Conservation (phyloP, 2,888 invertebrate species). For the Conchocele bisecta region DNA sequence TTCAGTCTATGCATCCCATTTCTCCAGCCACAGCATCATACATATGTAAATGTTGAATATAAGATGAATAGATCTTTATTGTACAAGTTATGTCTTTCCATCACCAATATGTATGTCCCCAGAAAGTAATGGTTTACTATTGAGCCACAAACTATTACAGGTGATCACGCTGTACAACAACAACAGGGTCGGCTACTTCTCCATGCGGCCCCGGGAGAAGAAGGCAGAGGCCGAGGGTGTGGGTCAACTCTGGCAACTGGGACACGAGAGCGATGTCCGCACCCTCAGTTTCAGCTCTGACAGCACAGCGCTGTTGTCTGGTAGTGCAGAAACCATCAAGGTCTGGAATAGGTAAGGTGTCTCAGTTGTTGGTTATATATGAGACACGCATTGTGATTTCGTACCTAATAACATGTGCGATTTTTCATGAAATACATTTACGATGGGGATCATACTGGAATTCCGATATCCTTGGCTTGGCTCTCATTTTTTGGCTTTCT, state of each 20-base stretch:
- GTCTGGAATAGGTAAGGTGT: conserved; percentile 93
- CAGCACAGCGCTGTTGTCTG: conserved; percentile 93
- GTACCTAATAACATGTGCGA: too few relatives aligned
- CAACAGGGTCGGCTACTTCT: conserved; percentile 89
- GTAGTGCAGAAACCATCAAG: conserved; percentile 93
- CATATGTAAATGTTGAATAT: neutral
- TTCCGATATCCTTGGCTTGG: too few relatives aligned
- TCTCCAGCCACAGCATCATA: too few relatives aligned
- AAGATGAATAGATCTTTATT: neutral
- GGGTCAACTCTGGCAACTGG: conserved; percentile 86
- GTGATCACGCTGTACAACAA: conserved; percentile 86
- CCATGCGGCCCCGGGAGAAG: conserved; percentile 81
- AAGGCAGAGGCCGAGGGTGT: conserved; percentile 53
- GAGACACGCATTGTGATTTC: too few relatives aligned
- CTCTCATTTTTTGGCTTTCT: too few relatives aligned
- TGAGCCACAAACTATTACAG: too few relatives aligned
- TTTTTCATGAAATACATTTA: too few relatives aligned
- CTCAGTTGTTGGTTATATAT: too few relatives aligned
- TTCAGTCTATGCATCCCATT: too few relatives aligned
- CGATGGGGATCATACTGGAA: too few relatives aligned
- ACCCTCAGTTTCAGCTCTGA: conserved; percentile 95
- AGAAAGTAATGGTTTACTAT: neutral
- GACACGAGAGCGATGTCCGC: conserved; percentile 95
- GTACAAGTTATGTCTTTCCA: too few relatives aligned
- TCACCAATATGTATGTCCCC: neutral